phyloP scores from a whole-genome alignment of 2,113 vertebrate species.

The Hydrochoerus hydrochaeris region DNA sequence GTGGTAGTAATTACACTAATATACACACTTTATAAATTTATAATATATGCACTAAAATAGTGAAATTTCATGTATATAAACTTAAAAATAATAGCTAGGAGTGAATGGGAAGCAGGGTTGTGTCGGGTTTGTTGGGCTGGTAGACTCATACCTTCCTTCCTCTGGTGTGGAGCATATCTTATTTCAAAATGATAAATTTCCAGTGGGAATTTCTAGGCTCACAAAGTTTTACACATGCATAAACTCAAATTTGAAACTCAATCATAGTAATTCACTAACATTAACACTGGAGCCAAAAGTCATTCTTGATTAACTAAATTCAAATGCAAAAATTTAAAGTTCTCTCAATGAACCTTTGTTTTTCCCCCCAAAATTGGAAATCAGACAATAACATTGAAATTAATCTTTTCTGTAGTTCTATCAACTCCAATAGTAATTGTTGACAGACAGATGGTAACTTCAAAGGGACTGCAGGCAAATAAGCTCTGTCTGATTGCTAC shows the following conservation, averaged over 20 bases:
- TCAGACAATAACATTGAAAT: background rate
- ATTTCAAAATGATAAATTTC: slow-evolving; percentile 25
- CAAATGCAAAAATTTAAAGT: background rate
- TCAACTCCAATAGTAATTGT: background rate
- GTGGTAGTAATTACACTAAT: background rate
- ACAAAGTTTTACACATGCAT: background rate
- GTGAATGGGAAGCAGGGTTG: background rate
- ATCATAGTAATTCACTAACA: background rate
- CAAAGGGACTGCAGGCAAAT: background rate
- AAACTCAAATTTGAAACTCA: slow-evolving; percentile 15
- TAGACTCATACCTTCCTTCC: background rate
- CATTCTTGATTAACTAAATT: slow-evolving; percentile 33
- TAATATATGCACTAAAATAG: background rate
- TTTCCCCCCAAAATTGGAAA: background rate
- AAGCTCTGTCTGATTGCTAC: background rate
- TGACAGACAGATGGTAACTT: background rate
- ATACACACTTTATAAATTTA: background rate
- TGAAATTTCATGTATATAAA: background rate
- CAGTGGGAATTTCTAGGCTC: background rate
- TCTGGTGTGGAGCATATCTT: background rate
- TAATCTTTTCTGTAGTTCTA: background rate
- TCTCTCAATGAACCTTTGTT: background rate
- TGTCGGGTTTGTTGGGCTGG: background rate
- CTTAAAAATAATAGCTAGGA: background rate
- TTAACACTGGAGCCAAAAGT: background rate